These are phyloP conservation scores for Alosa alosa DNA, from an alignment of 2,113 vertebrate genomes.

Conservation along the genomic window DNA sequence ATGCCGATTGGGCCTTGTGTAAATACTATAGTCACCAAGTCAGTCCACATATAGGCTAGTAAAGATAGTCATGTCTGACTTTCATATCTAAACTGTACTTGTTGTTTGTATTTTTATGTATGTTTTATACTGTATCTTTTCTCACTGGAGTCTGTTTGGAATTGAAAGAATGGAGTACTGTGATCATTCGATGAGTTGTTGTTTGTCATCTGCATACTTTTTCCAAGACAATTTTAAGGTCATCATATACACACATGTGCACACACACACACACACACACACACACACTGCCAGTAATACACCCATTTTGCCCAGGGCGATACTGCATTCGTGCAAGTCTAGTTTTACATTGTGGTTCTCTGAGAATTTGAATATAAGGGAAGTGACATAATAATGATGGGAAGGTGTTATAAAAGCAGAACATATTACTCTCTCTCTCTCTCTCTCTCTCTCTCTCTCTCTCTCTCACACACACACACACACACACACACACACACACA, in stretches of 20 bases:
- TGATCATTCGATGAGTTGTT: not conserved
- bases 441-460: too few species aligned
- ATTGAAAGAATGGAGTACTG: not conserved
- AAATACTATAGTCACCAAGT: not conserved
- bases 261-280: slow-evolving; percentile 21
- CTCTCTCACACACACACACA: not conserved
- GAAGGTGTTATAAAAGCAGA: not conserved
- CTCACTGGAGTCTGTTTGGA: not conserved
- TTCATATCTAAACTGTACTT: not conserved
- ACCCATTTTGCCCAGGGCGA: too few species aligned
- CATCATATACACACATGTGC: not conserved
- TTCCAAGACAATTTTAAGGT: not conserved
- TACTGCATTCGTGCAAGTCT: not conserved
- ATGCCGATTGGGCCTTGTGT: not conserved
- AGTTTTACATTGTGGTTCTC: not conserved
- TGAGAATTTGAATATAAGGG: not conserved
- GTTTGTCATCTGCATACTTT: not conserved
- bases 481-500: not conserved
- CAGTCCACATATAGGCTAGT: not conserved
- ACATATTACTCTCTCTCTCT: not conserved
- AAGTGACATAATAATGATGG: not conserved
- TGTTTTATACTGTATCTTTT: not conserved
- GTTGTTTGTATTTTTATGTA: not conserved
- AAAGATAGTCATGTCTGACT: not conserved
- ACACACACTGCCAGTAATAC: not conserved